A percentile compares a stretch with the other conserved stretches of the same genome.
Conservation (phyloP, 2,113 vertebrate species). For the Gracilinanus agilis region DNA sequence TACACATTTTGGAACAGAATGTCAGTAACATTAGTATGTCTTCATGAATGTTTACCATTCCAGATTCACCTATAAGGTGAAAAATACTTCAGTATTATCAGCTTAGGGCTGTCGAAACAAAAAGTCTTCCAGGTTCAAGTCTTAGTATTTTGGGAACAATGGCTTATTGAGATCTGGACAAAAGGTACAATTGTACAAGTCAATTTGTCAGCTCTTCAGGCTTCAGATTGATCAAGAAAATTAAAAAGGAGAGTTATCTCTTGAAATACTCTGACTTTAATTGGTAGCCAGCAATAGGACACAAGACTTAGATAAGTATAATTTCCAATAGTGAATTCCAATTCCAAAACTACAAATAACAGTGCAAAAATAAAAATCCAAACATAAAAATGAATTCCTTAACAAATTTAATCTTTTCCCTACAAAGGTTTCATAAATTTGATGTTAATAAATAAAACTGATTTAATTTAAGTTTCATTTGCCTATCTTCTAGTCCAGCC, state of each 20-base stretch:
- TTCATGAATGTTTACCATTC: constrained; percentile 28
- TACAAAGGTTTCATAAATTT: too few relatives aligned
- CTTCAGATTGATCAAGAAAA: constrained; percentile 14
- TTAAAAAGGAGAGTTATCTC: background rate
- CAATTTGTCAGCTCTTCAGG: background rate
- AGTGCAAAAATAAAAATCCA: too few relatives aligned
- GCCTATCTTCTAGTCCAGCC: too few relatives aligned
- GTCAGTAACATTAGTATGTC: background rate
- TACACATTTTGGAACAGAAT: background rate
- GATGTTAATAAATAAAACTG: too few relatives aligned
- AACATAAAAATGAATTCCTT: constrained; percentile 24
- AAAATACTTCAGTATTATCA: background rate
- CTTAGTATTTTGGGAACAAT: background rate
- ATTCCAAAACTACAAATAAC: background rate
- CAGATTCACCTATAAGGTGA: constrained; percentile 29
- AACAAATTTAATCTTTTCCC: too few relatives aligned
- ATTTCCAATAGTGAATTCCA: background rate
- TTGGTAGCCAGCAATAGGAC: too few relatives aligned
- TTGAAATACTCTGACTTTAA: background rate
- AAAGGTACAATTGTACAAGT: background rate
- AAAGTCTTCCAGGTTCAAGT: constrained; percentile 24
- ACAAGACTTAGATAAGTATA: background rate
- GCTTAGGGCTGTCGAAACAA: background rate
- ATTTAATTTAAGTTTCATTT: too few relatives aligned
- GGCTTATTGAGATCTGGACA: constrained; percentile 42